These are phyloP conservation scores for Escarpia spicata DNA, from an alignment of 2,888 invertebrate genomes.

Conservation along the genomic window DNA sequence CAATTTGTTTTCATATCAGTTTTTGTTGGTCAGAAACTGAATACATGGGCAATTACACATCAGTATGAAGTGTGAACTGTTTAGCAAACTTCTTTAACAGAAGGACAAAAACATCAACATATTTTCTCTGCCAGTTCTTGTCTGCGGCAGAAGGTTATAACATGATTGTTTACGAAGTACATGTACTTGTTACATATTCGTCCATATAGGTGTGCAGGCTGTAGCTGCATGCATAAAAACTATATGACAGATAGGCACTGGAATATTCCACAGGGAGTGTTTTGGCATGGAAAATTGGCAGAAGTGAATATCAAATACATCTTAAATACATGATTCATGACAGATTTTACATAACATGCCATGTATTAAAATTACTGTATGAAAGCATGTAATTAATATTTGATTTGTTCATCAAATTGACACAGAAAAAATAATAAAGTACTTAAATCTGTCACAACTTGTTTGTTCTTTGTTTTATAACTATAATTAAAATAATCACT, in stretches of 20 bases:
- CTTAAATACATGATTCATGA: not conserved
- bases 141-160: not conserved
- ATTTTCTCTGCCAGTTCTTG: not conserved
- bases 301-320: not conserved
- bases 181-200: not conserved
- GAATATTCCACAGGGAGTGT: slow-evolving; percentile 14
- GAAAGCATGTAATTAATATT: not conserved
- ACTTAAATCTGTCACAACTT: no score
- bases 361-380: not conserved
- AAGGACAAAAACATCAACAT: not conserved
- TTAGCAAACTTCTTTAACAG: no score
- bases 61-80: no score
- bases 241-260: not conserved
- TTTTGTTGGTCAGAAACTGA: no score
- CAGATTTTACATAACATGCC: not conserved
- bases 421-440: not conserved
- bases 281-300: not conserved
- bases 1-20: no score
- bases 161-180: not conserved
- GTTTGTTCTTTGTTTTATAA: no score
- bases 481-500: no score
- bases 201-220: not conserved
- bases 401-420: not conserved
- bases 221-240: not conserved
- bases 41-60: no score